Percentiles rank a stretch among this genome's conserved stretches.
These are phyloP conservation scores for Notothenia coriiceps DNA, from an alignment of 2,113 vertebrate species.

Conservation along the genomic window DNA sequence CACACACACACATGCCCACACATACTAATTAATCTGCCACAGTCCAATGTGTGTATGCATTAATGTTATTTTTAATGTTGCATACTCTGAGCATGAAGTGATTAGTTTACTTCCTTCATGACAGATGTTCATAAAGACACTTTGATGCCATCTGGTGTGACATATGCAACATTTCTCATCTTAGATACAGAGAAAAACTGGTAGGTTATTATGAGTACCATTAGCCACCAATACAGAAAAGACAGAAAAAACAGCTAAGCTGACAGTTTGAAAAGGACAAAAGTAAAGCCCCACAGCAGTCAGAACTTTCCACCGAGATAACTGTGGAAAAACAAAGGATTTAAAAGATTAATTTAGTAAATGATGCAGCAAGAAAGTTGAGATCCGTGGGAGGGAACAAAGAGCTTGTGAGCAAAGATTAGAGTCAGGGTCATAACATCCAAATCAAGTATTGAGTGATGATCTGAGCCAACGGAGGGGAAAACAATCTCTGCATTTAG, in stretches of 20 bases:
- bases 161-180: neutral
- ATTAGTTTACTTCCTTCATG: neutral
- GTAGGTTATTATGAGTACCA: neutral
- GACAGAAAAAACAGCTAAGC: neutral
- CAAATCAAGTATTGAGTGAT: constrained; percentile 16
- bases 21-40: too few relatives aligned
- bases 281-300: constrained; percentile 7
- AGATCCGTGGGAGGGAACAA: constrained; percentile 19
- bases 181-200: neutral
- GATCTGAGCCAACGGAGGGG: constrained; percentile 17
- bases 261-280: neutral
- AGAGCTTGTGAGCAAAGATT: constrained; percentile 27
- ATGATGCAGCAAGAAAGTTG: constrained; percentile 14
- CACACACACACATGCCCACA: too few relatives aligned
- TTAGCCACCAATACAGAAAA: neutral
- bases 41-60: neutral
- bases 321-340: constrained; percentile 21
- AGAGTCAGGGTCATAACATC: neutral
- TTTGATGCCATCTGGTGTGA: neutral
- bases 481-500: constrained; percentile 17
- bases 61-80: neutral
- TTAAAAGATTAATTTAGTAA: constrained; percentile 26
- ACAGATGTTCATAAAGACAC: neutral
- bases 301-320: constrained; percentile 3
- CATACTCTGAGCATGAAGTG: neutral